Conservation (phyloP, 2,113 vertebrate species). For the Halcyon senegalensis region DNA sequence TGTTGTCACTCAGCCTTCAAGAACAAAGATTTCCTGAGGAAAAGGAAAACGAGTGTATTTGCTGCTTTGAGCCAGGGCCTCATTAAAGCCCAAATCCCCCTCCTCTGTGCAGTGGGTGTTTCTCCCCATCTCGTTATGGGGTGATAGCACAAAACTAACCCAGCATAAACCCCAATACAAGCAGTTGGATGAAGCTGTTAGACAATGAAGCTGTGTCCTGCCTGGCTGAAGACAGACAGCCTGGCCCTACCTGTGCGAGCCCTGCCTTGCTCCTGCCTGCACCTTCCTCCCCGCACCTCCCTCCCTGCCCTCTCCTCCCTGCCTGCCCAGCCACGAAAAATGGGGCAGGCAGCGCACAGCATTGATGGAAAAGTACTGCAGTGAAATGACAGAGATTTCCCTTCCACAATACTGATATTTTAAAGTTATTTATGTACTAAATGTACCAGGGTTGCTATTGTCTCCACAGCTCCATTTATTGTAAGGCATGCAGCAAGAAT, state of each 20-base stretch:
- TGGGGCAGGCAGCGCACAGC: rapidly evolving
- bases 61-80: background rate
- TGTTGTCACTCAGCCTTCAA: background rate
- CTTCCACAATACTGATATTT: background rate
- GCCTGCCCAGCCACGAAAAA: rapidly evolving
- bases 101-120: rapidly evolving
- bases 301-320: background rate
- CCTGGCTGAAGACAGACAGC: no score
- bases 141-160: background rate
- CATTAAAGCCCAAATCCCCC: background rate
- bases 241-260: background rate
- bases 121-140: background rate
- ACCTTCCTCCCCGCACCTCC: background rate
- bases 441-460: background rate
- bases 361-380: background rate
- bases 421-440: background rate
- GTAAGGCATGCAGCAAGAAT: background rate
- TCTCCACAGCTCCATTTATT: background rate
- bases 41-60: background rate
- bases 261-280: background rate
- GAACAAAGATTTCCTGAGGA: background rate
- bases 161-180: no score
- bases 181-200: background rate
- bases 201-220: background rate
- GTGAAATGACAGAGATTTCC: background rate